A percentile compares a stretch with the other conserved stretches of the same genome.
Conservation (phyloP, 2,113 vertebrate genomes). For the Platycercus adscitus region DNA sequence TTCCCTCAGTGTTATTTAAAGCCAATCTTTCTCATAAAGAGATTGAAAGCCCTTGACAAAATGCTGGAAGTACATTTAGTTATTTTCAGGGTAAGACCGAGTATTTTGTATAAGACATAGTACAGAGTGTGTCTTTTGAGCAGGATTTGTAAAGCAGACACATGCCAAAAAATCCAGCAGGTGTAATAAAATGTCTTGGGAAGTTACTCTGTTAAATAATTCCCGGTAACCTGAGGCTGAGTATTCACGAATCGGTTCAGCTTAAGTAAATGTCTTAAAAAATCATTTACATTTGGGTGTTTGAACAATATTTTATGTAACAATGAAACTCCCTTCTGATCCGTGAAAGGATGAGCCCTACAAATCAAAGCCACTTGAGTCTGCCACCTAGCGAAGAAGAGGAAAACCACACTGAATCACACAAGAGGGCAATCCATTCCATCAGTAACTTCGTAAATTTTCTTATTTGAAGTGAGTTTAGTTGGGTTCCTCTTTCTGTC, state of each 20-base stretch:
- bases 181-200: background rate
- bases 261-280: conserved; percentile 1
- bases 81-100: background rate
- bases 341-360: background rate
- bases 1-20: background rate
- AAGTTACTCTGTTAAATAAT: conserved; percentile 9
- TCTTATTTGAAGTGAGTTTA: background rate
- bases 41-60: background rate
- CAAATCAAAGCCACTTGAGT: background rate
- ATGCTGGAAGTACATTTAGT: background rate
- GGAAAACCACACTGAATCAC: background rate
- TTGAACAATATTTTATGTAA: background rate
- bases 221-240: conserved; percentile 4
- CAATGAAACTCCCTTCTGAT: background rate
- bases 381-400: conserved; percentile 11
- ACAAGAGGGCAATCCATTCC: fast-evolving
- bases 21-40: background rate
- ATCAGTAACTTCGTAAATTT: fast-evolving
- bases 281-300: background rate
- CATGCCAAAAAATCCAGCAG: background rate
- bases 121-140: background rate
- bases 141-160: background rate
- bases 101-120: background rate
- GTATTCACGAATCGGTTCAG: background rate
- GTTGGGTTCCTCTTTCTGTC: background rate